These are phyloP conservation scores for Brachionus rotundiformis DNA, from an alignment of 1,140 invertebrate species.

Conservation along the genomic window DNA sequence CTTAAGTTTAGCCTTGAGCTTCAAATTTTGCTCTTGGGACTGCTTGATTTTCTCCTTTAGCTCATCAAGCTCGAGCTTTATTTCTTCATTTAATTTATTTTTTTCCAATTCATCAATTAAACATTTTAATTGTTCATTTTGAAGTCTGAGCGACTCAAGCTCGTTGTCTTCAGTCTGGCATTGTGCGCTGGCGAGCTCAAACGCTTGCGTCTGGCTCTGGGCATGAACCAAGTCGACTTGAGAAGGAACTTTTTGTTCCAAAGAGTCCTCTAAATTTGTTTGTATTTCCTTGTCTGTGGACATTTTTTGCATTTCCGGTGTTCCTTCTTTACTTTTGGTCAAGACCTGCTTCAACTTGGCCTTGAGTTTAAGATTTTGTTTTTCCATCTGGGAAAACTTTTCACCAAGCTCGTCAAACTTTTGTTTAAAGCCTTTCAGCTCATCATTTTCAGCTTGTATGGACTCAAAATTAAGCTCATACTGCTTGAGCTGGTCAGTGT, in stretches of 20 bases:
- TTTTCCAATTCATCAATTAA: conserved; percentile 1
- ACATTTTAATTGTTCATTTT: neutral
- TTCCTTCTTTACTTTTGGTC: neutral
- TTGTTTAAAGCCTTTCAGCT: neutral
- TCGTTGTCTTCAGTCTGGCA: neutral
- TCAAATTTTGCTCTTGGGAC: conserved; percentile 13
- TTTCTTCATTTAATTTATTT: neutral
- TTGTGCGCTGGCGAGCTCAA: neutral
- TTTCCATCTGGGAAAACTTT: neutral
- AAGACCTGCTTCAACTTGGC: neutral
- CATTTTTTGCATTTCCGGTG: neutral
- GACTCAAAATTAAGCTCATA: neutral
- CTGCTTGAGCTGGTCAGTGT: neutral
- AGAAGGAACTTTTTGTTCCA: neutral
- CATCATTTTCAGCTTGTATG: neutral
- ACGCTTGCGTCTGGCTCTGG: neutral
- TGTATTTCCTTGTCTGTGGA: neutral
- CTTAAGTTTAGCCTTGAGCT: conserved; percentile 18
- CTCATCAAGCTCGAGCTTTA: neutral
- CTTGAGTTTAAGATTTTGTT: conserved; percentile 33
- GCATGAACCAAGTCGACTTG: neutral
- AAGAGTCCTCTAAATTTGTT: neutral
- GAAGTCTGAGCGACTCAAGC: neutral
- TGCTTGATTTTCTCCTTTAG: conserved; percentile 1
- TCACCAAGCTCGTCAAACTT: neutral